Evolutionary conservation across 2,113 vertebrate species (phyloP), one percentile per base, ranked within the genome.

Genomic region (Hucho hucho): DNA sequence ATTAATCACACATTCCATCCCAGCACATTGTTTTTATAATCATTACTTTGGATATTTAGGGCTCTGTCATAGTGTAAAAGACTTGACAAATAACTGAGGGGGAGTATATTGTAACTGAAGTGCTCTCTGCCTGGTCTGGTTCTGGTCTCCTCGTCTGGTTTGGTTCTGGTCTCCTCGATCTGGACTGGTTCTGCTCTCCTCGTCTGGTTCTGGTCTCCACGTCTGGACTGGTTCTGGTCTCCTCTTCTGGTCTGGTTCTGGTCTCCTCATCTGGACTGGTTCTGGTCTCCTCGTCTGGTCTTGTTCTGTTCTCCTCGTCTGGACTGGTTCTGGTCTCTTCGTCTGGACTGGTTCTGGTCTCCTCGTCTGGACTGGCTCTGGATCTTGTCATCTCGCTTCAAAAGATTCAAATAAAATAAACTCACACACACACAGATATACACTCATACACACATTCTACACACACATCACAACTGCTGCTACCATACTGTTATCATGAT

Each of bases 1-100:
- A 87, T 91, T 72, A 84, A 83, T 90, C 73, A 90, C 75, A 84
- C 85, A 87, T 80, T 86, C 72, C 75, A 84, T 86, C 79, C 84
- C 53, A 46, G 70, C 58, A 76, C 72, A 73, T 32, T 86, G 81
- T 76, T 89, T 87, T 81, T 79, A 74, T 58, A 79, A 74, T 67
- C 9, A 74, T 82, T 86, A 87, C 73, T 70, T 67, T 80, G 77
- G 81, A 77, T 71, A 75, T 73, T 79, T 73, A 67, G 65, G 32
- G 29, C 53, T 78, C 73, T 69, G 26, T 83, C 72, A 74, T 74
- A 75, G 66, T 65, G 69, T 72, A 53, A 64, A 32, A 82, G 16
- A 76, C 63, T 63, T 86, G 72, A 84, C 72, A 88, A 86, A 86
- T 76, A 20, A 65, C 76, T 75, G n/a, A 7, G 68, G 61, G 28